Conservation (phyloP, 1,140 invertebrate species). For the Magallana ariakensis region DNA sequence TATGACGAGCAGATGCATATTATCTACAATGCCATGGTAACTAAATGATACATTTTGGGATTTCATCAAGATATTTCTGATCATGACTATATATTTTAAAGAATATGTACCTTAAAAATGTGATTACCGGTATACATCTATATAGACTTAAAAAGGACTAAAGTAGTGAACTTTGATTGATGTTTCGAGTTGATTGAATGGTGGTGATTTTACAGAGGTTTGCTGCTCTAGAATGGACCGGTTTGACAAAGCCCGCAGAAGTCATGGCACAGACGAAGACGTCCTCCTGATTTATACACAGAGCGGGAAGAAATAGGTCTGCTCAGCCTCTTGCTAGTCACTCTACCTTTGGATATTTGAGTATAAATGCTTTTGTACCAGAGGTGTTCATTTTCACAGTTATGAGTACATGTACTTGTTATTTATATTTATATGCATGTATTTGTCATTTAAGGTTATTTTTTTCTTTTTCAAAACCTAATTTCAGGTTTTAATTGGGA, state of each 20-base stretch:
- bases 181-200: too few relatives aligned
- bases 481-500: neutral
- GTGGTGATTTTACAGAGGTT: constrained; percentile 57
- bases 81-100: too few relatives aligned
- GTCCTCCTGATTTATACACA: constrained; percentile 63
- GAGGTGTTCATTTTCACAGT: neutral
- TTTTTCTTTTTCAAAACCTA: neutral
- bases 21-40: too few relatives aligned
- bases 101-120: too few relatives aligned
- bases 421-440: neutral
- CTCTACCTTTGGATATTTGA: neutral
- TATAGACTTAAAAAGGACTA: too few relatives aligned
- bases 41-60: too few relatives aligned
- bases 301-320: neutral
- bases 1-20: too few relatives aligned
- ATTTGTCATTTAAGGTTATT: neutral
- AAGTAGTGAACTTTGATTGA: too few relatives aligned
- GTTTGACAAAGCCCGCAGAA: constrained; percentile 69
- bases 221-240: constrained; percentile 65
- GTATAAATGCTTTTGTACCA: neutral
- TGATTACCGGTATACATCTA: too few relatives aligned
- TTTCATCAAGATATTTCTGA: too few relatives aligned
- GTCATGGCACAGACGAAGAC: constrained; percentile 72
- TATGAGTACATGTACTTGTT: too few relatives aligned
- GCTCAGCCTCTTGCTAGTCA: too few relatives aligned